Evolutionary conservation across 2,797 vertebrate genomes (phyloP).

Genomic region (Agapornis canus): DNA sequence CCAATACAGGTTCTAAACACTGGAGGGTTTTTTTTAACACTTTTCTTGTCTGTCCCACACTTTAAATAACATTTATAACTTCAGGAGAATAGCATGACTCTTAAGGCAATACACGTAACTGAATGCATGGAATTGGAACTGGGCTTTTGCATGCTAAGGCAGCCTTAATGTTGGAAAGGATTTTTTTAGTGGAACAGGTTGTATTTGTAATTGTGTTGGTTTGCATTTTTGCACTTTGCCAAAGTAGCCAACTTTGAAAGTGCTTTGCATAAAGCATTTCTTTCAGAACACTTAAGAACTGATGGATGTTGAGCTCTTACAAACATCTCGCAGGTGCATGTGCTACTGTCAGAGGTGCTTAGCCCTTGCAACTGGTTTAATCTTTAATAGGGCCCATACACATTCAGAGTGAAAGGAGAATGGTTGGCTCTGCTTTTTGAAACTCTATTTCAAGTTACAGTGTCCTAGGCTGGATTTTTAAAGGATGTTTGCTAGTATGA

Average conservation of each 20-base stretch:
- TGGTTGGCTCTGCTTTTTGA: neutral
- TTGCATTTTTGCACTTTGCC: neutral
- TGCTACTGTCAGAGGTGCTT: neutral
- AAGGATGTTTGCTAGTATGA: neutral
- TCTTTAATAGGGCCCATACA: neutral
- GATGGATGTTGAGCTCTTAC: neutral
- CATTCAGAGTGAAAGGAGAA: neutral
- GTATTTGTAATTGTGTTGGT: neutral
- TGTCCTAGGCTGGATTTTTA: neutral
- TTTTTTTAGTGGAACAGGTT: neutral
- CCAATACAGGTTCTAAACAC: neutral
- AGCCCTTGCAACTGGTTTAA: neutral
- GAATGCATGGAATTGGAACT: neutral
- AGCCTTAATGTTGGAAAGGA: neutral
- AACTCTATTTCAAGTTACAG: neutral
- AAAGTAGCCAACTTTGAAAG: neutral
- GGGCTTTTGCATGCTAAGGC: neutral
- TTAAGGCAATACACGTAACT: neutral
- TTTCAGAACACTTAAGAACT: neutral
- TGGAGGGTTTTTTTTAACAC: slow-evolving; percentile 20
- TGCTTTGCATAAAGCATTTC: neutral
- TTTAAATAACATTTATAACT: neutral
- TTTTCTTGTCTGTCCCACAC: neutral
- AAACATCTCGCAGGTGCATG: neutral
- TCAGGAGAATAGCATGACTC: neutral